Base-by-base conservation (phyloP, 1,140 invertebrate species). In the Cardiocondyla obscurior region DNA sequence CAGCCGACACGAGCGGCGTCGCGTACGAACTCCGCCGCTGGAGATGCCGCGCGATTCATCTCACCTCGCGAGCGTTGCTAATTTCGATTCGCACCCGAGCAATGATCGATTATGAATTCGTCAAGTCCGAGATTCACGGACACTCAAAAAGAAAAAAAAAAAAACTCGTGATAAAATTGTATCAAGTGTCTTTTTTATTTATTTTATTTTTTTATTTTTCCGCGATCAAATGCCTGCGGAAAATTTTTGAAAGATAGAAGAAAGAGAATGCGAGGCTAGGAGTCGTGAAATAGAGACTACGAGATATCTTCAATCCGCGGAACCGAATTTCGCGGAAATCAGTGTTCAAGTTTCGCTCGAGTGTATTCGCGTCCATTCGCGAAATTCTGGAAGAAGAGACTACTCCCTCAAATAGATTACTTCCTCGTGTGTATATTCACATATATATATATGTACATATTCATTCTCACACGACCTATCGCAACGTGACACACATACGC, bases 401-500 rank as follows among this genome's bases (percentile, higher is more conserved):
- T n/a, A 46, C 12, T 39, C 36, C 36, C 39, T 33, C 28, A 4
- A 74, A 16, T 16, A 44, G 25, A 46, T 2, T 1, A 14, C n/a
- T 22, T 25, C 14, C 44, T 2, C 57, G 14, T 42, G 2, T 62
- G 1, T 12, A 49, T 49, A n/a, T n/a, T n/a, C n/a, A n/a, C n/a
- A n/a, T n/a, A n/a, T n/a, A n/a, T n/a, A n/a, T n/a, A n/a, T n/a
- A n/a, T n/a, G n/a, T n/a, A n/a, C n/a, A n/a, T n/a, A n/a, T 30
- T 58, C 16, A 10, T 55, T 42, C 22, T 14, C 22, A 22, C 16
- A 14, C 30, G 83, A 84, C 58, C 79, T 82, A 69, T 58, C 72
- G 64, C 42, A 83, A 83, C 60, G 60, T 81, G 74, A 83, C 82
- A 81, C 39, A 69, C 72, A 60, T 77, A 79, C 36, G 60, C 5